phyloP scores from a whole-genome alignment of 2,888 invertebrate species.

The Adineta ricciae region DNA sequence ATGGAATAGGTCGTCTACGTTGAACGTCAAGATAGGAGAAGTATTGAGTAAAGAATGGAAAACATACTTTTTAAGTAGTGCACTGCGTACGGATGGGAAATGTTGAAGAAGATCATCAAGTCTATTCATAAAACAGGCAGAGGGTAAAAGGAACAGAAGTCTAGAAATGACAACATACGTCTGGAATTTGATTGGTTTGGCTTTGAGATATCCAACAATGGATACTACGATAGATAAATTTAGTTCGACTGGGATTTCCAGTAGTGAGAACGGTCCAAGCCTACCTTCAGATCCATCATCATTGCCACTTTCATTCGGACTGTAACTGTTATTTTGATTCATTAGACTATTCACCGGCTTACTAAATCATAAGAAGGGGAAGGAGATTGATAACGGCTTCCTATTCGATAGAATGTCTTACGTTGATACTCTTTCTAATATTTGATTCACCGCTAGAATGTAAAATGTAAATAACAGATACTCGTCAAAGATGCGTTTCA shows the following conservation, averaged over 20 bases:
- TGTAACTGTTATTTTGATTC: neutral
- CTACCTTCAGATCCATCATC: neutral
- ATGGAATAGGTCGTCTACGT: neutral
- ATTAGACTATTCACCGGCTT: neutral
- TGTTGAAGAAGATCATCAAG: neutral
- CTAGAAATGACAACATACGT: no score
- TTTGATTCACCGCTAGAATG: neutral
- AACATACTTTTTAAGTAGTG: neutral
- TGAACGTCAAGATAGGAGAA: no score
- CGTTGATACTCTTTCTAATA: neutral
- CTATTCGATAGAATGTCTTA: neutral
- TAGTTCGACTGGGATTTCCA: neutral
- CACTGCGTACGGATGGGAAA: neutral
- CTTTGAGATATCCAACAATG: constrained; percentile 1
- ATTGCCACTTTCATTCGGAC: neutral
- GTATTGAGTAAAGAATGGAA: no score
- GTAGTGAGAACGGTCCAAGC: neutral
- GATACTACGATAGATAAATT: neutral
- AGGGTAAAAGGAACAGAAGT: no score
- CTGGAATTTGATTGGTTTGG: constrained; percentile 3
- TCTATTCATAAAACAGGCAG: neutral
- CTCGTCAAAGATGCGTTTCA: no score
- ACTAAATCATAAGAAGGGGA: neutral
- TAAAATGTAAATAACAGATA: no score
- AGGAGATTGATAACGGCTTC: no score